phyloP scores from a whole-genome alignment of 2,797 vertebrate species.

The Gastrophryne carolinensis region DNA sequence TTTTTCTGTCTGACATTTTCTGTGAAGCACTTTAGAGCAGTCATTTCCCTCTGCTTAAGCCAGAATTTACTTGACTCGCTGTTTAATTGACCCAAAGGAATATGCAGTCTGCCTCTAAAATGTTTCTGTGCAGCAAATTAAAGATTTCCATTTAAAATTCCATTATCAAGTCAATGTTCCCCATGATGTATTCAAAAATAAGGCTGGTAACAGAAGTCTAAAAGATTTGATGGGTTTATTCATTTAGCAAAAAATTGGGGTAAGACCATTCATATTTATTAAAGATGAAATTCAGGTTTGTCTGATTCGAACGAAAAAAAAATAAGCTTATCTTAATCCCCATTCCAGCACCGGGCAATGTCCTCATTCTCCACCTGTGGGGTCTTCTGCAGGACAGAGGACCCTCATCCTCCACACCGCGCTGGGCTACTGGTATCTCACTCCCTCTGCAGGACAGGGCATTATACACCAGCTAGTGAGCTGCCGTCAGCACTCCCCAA shows the following conservation, averaged over 20 bases:
- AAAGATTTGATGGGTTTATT: neutral
- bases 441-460: too few relatives aligned
- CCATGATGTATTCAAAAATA: neutral
- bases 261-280: neutral
- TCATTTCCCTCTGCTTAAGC: constrained; percentile 17
- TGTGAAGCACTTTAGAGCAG: constrained; percentile 9
- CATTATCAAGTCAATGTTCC: constrained; percentile 26
- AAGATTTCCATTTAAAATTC: constrained; percentile 35
- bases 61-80: constrained; percentile 20
- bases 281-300: too few relatives aligned
- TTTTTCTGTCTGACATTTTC: neutral
- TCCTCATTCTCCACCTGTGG: too few relatives aligned
- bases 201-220: neutral
- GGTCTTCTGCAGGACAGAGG: too few relatives aligned
- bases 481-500: too few relatives aligned
- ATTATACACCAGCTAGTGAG: too few relatives aligned
- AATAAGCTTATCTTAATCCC: too few relatives aligned
- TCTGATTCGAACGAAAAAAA: too few relatives aligned
- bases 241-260: neutral
- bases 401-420: too few relatives aligned
- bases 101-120: constrained; percentile 7
- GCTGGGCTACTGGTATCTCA: too few relatives aligned
- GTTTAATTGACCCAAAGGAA: constrained; percentile 32
- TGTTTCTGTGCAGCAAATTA: constrained; percentile 20
- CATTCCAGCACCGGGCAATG: too few relatives aligned